These are phyloP conservation scores for Diacarnus erythraeanus DNA, from an alignment of 37 sponge, comb jelly and placozoan genomes.

Conservation along the genomic window DNA sequence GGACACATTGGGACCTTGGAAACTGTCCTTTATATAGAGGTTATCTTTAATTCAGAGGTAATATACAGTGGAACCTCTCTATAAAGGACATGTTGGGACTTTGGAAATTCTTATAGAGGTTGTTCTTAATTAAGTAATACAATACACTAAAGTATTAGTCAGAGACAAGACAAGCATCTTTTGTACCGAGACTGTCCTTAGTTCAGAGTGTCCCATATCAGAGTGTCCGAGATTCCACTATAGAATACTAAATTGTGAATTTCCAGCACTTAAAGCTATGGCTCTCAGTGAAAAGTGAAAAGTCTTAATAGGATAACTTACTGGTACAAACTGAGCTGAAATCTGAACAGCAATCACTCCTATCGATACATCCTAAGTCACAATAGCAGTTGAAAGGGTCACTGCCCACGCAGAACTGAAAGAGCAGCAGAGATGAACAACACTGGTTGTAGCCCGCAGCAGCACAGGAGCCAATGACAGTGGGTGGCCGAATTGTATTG, in stretches of 20 bases:
- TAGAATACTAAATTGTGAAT: not conserved
- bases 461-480: slow-evolving; percentile 16
- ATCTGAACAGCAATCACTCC: slow-evolving; percentile 35
- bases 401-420: slow-evolving; percentile 5
- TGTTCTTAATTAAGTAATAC: no score
- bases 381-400: slow-evolving; percentile 40
- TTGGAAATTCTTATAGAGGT: no score
- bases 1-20: no score
- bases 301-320: not conserved
- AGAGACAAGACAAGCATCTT: no score
- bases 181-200: no score
- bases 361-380: not conserved
- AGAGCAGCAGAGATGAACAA: not conserved
- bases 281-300: no score
- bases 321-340: not conserved
- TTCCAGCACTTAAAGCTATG: no score
- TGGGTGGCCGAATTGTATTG: not conserved
- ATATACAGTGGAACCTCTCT: no score
- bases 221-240: not conserved
- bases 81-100: no score
- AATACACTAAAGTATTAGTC: no score
- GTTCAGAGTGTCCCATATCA: not conserved
- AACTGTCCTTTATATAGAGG: no score
- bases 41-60: no score
- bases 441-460: slow-evolving; percentile 26